A percentile compares a stretch with the other conserved stretches of the same genome.
phyloP scores from a whole-genome alignment of 2,113 vertebrate species.

The Eudyptes chrysolophus region DNA sequence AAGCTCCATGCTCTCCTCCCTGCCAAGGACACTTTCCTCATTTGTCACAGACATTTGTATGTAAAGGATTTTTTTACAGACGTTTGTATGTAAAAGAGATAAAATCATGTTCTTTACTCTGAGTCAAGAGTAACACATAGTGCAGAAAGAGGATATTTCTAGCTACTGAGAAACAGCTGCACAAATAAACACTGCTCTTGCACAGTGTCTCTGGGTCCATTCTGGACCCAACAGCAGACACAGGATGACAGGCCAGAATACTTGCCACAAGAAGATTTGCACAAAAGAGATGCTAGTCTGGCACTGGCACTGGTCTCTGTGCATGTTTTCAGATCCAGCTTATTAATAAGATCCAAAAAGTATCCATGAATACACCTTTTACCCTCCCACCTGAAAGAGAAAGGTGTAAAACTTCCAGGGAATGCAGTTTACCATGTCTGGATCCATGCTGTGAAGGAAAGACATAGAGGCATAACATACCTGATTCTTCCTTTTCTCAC shows the following conservation, averaged over 20 bases:
- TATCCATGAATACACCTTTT: background rate
- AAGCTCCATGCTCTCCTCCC: background rate
- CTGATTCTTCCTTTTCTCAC: background rate
- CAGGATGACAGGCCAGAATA: background rate
- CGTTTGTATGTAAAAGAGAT: background rate
- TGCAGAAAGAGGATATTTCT: background rate
- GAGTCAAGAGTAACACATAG: background rate
- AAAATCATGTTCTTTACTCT: background rate
- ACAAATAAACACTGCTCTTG: background rate
- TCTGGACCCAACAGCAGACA: background rate
- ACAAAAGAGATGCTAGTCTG: background rate
- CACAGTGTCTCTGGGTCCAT: rapidly evolving
- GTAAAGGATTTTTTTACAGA: background rate
- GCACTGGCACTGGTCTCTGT: background rate
- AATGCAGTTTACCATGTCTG: background rate
- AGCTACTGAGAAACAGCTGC: background rate
- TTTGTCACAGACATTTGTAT: background rate
- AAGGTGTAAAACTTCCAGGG: background rate
- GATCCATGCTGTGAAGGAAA: background rate
- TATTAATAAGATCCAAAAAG: background rate
- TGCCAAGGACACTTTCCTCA: background rate
- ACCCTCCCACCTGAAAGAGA: background rate
- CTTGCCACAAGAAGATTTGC: background rate
- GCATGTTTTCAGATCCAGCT: background rate
- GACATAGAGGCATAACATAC: background rate